phyloP scores from a whole-genome alignment of 1,140 invertebrate genomes.

The Leptinotarsa undecemlineata region DNA sequence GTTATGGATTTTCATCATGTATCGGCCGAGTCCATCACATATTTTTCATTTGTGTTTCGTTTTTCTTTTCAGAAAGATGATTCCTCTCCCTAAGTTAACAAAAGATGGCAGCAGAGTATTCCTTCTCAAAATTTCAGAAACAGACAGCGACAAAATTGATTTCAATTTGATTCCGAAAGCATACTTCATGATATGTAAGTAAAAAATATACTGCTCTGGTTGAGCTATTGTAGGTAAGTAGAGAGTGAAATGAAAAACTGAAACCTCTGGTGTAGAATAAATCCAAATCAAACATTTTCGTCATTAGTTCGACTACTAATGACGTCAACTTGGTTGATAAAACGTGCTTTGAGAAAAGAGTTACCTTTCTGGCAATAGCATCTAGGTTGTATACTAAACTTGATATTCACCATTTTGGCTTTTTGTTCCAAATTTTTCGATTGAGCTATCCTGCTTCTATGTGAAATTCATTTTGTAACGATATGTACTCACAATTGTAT shows the following conservation, averaged over 20 bases:
- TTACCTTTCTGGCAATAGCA: not conserved
- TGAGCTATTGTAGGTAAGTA: too few relatives aligned
- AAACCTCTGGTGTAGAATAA: not conserved
- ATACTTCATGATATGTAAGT: constrained; percentile 59
- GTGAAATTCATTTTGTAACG: too few relatives aligned
- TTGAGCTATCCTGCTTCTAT: too few relatives aligned
- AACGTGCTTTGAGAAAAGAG: not conserved
- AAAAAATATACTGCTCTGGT: not conserved
- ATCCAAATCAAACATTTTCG: constrained; percentile 14
- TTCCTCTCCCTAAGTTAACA: constrained; percentile 57
- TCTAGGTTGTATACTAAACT: too few relatives aligned
- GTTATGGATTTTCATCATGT: not conserved
- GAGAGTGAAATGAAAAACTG: too few relatives aligned
- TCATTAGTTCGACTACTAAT: not conserved
- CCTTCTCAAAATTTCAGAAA: constrained; percentile 60
- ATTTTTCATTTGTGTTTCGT: not conserved
- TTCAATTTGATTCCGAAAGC: constrained; percentile 59
- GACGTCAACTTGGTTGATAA: not conserved
- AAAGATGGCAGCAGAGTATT: constrained; percentile 61
- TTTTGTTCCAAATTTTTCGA: too few relatives aligned
- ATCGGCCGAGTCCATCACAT: not conserved
- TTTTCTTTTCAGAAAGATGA: constrained; percentile 52
- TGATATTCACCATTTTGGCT: too few relatives aligned
- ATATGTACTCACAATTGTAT: too few relatives aligned
- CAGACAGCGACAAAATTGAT: constrained; percentile 61